Percentiles rank a stretch among this genome's conserved stretches.
Conservation (phyloP, 2,888 invertebrate genomes). For the Nomada hirtipes region DNA sequence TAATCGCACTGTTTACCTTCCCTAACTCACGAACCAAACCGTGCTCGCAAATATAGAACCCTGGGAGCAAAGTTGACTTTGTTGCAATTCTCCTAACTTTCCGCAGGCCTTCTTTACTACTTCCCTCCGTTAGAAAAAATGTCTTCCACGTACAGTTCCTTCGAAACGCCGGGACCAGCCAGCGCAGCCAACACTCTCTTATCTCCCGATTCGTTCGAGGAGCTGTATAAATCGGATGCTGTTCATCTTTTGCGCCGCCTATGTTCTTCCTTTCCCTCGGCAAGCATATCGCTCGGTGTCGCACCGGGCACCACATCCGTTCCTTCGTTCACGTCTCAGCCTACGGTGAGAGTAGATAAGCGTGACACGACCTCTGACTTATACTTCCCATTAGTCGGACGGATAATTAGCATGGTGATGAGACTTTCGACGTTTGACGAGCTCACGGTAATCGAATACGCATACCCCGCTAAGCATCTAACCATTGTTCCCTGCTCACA, state of each 20-base stretch:
- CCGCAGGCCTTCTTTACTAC: background rate
- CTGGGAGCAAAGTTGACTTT: background rate
- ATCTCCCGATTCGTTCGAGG: constrained; percentile 50
- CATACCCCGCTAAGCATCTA: constrained; percentile 42
- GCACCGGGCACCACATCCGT: background rate
- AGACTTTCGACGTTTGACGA: constrained; percentile 79
- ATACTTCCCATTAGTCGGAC: constrained; percentile 77
- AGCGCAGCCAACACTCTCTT: constrained; percentile 8
- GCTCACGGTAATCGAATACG: constrained; percentile 75
- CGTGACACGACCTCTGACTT: constrained; percentile 79
- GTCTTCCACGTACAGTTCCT: too few relatives aligned
- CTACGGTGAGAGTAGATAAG: constrained; percentile 69
- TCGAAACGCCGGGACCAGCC: too few relatives aligned
- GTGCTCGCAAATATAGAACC: constrained; percentile 18
- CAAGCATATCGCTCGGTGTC: constrained; percentile 34
- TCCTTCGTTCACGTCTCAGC: constrained; percentile 14
- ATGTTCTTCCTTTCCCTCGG: constrained; percentile 39
- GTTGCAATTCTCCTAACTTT: constrained; percentile 1
- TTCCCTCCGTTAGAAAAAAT: background rate
- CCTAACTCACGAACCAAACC: constrained; percentile 14
- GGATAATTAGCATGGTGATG: constrained; percentile 79
- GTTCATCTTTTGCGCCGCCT: constrained; percentile 45
- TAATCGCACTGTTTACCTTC: constrained; percentile 14
- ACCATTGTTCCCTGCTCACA: background rate
- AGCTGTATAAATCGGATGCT: constrained; percentile 49